Conservation (phyloP, 2,113 vertebrate species). For the Plecotus auritus region DNA sequence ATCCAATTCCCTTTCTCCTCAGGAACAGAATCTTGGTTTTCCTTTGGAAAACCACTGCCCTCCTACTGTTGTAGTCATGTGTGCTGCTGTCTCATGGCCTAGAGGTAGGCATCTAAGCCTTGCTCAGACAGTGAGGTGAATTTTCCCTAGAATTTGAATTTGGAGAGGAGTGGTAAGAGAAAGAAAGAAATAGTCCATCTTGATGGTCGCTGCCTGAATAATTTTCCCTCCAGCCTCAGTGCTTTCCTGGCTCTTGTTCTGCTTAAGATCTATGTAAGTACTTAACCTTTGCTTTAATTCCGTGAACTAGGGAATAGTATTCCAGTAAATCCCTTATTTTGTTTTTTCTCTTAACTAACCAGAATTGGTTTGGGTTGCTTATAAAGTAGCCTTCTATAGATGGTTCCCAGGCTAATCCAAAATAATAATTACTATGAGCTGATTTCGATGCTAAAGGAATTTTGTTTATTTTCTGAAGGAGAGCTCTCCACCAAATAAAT, state of each 20-base stretch:
- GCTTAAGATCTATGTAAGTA: neutral
- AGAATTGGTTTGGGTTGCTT: neutral
- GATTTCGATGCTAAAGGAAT: neutral
- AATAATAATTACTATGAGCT: neutral
- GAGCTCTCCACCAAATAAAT: neutral
- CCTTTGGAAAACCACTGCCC: neutral
- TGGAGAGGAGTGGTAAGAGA: neutral
- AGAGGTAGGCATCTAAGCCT: neutral
- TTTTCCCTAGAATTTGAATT: neutral
- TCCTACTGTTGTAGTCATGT: neutral
- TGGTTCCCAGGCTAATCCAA: neutral
- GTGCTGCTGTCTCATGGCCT: neutral
- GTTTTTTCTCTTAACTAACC: neutral
- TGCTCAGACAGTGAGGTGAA: neutral
- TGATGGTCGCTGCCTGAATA: neutral
- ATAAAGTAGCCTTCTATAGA: neutral
- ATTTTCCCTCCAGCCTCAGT: neutral
- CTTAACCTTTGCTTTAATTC: neutral
- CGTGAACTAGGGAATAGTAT: neutral
- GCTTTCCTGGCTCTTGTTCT: neutral
- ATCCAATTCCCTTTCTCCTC: neutral
- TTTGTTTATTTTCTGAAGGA: neutral
- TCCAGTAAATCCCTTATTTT: neutral
- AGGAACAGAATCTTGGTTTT: neutral
- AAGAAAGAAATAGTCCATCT: neutral